Conservation (phyloP, 2,888 invertebrate species). For the Hirtodrosophila duncani region DNA sequence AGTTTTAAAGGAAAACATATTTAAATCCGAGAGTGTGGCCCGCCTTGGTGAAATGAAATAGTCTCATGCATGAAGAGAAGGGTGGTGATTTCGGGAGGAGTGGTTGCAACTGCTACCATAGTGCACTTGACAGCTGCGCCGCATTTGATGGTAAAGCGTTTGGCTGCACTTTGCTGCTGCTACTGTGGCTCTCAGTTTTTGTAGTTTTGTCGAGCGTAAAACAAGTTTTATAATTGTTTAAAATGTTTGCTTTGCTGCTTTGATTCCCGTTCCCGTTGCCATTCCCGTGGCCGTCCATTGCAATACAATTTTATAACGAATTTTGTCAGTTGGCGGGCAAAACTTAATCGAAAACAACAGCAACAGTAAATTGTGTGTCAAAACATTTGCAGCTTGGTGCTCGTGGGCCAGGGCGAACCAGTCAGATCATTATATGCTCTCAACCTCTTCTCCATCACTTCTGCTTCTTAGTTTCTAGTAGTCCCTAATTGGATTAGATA, state of each 20-base stretch:
- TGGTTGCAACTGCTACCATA: constrained; percentile 6
- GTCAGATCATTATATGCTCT: constrained; percentile 1
- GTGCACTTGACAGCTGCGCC: constrained; percentile 69
- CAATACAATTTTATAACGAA: constrained; percentile 67
- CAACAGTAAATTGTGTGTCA: constrained; percentile 39
- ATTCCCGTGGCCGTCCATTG: constrained; percentile 51
- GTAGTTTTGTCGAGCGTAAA: constrained; percentile 64
- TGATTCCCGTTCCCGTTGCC: constrained; percentile 4
- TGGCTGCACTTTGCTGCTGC: constrained; percentile 51
- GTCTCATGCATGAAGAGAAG: too few relatives aligned
- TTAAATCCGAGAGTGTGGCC: too few relatives aligned
- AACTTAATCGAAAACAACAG: constrained; percentile 62
- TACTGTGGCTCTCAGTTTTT: constrained; percentile 22
- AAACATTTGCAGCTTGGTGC: constrained; percentile 37
- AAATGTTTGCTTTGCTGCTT: constrained; percentile 54
- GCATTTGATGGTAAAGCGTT: constrained; percentile 64
- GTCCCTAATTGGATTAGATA: constrained; percentile 68
- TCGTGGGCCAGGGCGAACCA: too few relatives aligned
- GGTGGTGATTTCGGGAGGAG: too few relatives aligned
- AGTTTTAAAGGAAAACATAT: too few relatives aligned
- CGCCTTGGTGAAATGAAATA: too few relatives aligned
- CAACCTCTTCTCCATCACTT: constrained; percentile 18
- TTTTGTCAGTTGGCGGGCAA: constrained; percentile 66
- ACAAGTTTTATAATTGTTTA: constrained; percentile 70
- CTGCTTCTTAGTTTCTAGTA: constrained; percentile 48